Conservation (phyloP, 2,888 invertebrate species). For the Myathropa florea region DNA sequence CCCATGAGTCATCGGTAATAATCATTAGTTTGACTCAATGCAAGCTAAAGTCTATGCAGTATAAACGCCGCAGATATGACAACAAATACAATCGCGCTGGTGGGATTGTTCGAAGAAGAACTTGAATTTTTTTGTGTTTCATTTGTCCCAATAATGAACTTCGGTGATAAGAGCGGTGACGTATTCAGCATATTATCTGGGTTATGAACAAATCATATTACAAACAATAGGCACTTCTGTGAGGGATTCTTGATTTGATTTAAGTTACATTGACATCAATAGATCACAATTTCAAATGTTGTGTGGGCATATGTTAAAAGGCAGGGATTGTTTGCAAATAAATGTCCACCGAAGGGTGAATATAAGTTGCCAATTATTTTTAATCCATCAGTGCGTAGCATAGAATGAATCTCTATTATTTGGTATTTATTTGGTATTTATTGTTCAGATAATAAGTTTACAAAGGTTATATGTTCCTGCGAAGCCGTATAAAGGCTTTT, state of each 20-base stretch:
- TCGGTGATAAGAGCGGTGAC: conserved; percentile 38
- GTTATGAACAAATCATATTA: neutral
- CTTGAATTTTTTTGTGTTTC: neutral
- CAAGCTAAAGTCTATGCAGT: conserved; percentile 45
- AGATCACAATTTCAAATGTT: conserved; percentile 52
- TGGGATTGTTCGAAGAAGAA: neutral
- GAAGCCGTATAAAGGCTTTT: too few species aligned
- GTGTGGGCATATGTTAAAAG: neutral
- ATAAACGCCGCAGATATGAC: conserved; percentile 11
- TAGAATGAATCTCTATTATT: conserved; percentile 49
- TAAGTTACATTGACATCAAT: neutral
- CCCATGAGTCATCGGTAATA: conserved; percentile 57
- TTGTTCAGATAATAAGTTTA: too few species aligned
- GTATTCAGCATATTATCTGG: conserved; percentile 9
- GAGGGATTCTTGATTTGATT: conserved; percentile 12
- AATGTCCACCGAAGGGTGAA: neutral
- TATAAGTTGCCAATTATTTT: neutral
- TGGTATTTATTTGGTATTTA: conserved; percentile 51
- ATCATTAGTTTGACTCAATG: conserved; percentile 59
- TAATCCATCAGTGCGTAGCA: neutral
- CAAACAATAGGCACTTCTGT: conserved; percentile 12
- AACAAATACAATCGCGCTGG: neutral
- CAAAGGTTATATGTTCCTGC: too few species aligned
- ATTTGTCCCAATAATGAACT: neutral
- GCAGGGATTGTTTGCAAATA: neutral